phyloP scores from a whole-genome alignment of 2,888 invertebrate genomes.

The Cactoblastis cactorum region DNA sequence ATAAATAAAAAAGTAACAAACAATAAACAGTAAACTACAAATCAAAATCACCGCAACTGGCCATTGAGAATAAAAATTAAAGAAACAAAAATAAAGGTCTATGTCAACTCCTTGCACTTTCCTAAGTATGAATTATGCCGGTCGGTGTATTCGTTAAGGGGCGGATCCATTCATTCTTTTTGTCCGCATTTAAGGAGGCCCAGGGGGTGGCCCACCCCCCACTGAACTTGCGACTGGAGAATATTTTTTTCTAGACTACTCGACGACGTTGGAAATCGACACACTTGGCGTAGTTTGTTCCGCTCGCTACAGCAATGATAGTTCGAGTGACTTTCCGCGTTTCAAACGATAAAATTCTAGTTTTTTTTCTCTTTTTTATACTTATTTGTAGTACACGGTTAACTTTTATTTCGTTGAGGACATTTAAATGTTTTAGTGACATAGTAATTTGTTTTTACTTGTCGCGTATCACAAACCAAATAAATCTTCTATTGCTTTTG shows the following conservation, averaged over 20 bases:
- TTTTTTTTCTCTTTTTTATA: constrained; percentile 27
- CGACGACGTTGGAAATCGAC: constrained; percentile 74
- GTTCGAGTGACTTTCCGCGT: constrained; percentile 68
- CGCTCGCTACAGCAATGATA: constrained; percentile 64
- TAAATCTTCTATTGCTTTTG: too few species aligned
- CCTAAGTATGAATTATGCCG: constrained; percentile 79
- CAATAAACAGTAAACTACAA: not conserved
- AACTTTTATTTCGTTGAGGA: not conserved
- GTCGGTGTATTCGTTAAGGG: constrained; percentile 79
- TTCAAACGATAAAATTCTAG: constrained; percentile 42
- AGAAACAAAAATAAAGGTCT: constrained; percentile 35
- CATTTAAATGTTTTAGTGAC: too few species aligned
- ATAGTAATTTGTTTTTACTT: not conserved
- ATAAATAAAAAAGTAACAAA: too few species aligned
- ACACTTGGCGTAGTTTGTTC: constrained; percentile 76
- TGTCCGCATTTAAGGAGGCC: constrained; percentile 79
- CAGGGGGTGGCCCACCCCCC: constrained; percentile 49
- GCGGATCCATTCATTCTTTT: constrained; percentile 80
- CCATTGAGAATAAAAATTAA: constrained; percentile 14
- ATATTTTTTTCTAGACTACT: constrained; percentile 75
- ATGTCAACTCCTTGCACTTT: constrained; percentile 76
- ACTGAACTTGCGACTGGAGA: constrained; percentile 73
- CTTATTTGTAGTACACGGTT: not conserved
- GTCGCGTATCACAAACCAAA: too few species aligned
- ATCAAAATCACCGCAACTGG: not conserved